Percentiles rank a stretch among this genome's conserved stretches.
phyloP scores from a whole-genome alignment of 2,888 invertebrate species.

The Cerceris rybyensis region DNA sequence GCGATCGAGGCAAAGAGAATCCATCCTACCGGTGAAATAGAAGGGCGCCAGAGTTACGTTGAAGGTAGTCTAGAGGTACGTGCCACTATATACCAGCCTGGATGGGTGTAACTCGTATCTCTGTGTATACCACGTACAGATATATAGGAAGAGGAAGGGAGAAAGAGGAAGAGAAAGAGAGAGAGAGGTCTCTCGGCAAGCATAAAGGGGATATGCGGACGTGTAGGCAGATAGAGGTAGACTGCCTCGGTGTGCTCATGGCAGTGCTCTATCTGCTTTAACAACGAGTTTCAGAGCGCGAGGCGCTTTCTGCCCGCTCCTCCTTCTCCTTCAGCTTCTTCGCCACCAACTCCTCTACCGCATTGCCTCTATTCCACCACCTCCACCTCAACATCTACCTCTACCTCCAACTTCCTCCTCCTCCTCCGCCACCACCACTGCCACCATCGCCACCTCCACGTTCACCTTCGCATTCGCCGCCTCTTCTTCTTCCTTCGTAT shows the following conservation, averaged over 20 bases:
- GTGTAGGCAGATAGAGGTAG: slow-evolving; percentile 39
- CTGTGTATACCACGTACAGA: slow-evolving; percentile 46
- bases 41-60: slow-evolving; percentile 34
- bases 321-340: slow-evolving; percentile 36
- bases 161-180: slow-evolving; percentile 20
- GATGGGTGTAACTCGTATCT: slow-evolving; percentile 61
- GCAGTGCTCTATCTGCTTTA: slow-evolving; percentile 68
- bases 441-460: slow-evolving; percentile 12
- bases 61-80: slow-evolving; percentile 34
- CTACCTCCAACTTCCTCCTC: slow-evolving; percentile 58
- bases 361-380: slow-evolving; percentile 24
- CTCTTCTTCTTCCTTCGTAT: slow-evolving; percentile 42
- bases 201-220: slow-evolving; percentile 63
- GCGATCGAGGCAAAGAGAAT: slow-evolving; percentile 1
- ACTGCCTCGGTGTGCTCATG: slow-evolving; percentile 19
- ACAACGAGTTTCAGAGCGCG: slow-evolving; percentile 67
- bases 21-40: slow-evolving; percentile 6
- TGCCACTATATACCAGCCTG: slow-evolving; percentile 10
- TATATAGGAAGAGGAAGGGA: slow-evolving; percentile 52
- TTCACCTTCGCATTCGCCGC: slow-evolving; percentile 5
- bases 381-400: slow-evolving; percentile 45
- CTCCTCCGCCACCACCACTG: slow-evolving; percentile 46
- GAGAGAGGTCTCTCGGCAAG: slow-evolving; percentile 23
- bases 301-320: slow-evolving; percentile 52
- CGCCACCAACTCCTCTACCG: slow-evolving; percentile 15